Percentiles rank a stretch among this genome's conserved stretches.
phyloP scores from a whole-genome alignment of 2,113 vertebrate species.

The Patagioenas fasciata region DNA sequence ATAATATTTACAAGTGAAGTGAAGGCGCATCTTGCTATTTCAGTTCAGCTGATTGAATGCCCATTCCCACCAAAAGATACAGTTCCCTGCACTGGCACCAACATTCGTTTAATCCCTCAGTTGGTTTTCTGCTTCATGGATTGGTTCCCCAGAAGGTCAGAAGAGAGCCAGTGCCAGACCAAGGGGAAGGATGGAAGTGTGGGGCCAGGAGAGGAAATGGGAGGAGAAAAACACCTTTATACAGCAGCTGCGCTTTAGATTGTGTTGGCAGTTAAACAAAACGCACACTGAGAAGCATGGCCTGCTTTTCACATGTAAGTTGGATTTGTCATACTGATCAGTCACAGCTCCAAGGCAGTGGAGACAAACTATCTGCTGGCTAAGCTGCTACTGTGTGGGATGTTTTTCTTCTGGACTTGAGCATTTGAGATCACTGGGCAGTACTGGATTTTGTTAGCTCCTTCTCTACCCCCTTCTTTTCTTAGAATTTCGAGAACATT shows the following conservation, averaged over 20 bases:
- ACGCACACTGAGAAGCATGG: background rate
- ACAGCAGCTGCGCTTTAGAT: background rate
- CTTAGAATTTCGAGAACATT: background rate
- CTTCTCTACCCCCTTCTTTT: background rate
- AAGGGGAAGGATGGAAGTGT: background rate
- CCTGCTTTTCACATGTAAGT: background rate
- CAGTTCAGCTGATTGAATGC: background rate
- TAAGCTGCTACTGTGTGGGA: background rate
- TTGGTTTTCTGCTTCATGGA: background rate
- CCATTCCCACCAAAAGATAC: background rate
- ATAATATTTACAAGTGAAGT: background rate
- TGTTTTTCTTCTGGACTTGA: background rate
- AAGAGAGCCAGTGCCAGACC: background rate
- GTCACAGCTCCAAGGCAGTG: background rate
- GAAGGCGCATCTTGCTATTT: background rate
- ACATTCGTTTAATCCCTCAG: background rate
- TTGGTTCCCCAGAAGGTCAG: background rate
- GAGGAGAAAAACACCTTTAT: background rate
- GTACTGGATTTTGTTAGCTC: background rate
- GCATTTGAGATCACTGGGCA: background rate
- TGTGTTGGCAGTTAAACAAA: background rate
- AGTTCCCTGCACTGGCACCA: background rate
- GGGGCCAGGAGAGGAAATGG: background rate
- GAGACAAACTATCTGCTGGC: background rate
- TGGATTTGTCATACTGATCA: background rate